These are phyloP conservation scores for Brachypteracias leptosomus DNA, from an alignment of 2,113 vertebrate genomes.

Conservation along the genomic window DNA sequence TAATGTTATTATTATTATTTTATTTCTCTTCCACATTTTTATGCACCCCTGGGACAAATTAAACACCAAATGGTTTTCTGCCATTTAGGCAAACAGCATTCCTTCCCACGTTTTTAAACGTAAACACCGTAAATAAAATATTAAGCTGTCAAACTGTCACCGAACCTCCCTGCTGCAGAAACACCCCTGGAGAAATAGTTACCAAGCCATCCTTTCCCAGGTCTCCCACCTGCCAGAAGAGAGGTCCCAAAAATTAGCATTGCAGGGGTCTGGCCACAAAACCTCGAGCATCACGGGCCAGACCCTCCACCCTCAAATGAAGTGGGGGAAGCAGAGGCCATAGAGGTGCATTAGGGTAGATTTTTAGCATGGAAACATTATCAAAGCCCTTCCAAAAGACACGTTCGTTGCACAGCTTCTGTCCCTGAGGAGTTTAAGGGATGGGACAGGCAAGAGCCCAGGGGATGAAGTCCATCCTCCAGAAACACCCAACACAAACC, in stretches of 20 bases:
- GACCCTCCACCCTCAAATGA: neutral
- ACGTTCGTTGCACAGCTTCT: neutral
- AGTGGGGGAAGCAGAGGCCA: neutral
- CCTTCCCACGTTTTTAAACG: slow-evolving; percentile 22
- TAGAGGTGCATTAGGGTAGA: neutral
- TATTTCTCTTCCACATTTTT: neutral
- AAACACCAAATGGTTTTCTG: slow-evolving; percentile 51
- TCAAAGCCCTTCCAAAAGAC: neutral
- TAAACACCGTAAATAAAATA: slow-evolving; percentile 67
- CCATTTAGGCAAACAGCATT: slow-evolving; percentile 50
- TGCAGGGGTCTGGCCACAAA: neutral
- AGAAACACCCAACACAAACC: neutral
- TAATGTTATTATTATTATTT: neutral
- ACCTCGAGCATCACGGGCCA: neutral
- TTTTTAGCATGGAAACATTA: no score
- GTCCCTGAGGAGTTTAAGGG: neutral
- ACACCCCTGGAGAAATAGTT: slow-evolving; percentile 12
- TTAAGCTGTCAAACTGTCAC: slow-evolving; percentile 14
- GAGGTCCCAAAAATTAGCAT: no score
- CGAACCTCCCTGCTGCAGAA: slow-evolving; percentile 23
- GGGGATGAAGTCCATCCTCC: neutral
- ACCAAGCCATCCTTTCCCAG: neutral
- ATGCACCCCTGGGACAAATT: slow-evolving; percentile 22
- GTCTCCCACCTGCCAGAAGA: neutral
- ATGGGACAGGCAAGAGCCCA: neutral